phyloP scores from a whole-genome alignment of 2,888 invertebrate species.

The Syritta pipiens region DNA sequence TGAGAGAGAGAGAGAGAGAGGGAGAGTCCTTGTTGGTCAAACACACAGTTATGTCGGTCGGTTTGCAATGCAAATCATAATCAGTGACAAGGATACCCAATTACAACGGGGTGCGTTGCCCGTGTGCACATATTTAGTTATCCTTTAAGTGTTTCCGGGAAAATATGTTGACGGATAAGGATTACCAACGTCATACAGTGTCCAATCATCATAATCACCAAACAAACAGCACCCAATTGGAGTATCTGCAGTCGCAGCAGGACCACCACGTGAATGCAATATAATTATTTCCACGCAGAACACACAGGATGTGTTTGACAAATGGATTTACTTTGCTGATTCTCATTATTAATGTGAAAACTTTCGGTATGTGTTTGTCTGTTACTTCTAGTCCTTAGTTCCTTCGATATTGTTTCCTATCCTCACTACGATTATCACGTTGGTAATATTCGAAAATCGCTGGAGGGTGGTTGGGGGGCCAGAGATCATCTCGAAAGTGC shows the following conservation, averaged over 20 bases:
- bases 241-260: constrained; percentile 44
- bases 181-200: constrained; percentile 57
- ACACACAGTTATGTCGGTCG: constrained; percentile 56
- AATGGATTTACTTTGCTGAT: constrained; percentile 69
- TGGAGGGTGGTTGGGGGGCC: not conserved
- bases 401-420: constrained; percentile 55
- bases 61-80: constrained; percentile 42
- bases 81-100: constrained; percentile 44
- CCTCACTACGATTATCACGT: constrained; percentile 42
- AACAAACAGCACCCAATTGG: constrained; percentile 49
- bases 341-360: constrained; percentile 69
- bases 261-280: constrained; percentile 57
- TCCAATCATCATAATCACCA: too few relatives aligned
- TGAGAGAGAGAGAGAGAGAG: not conserved
- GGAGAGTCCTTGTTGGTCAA: constrained; percentile 21
- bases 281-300: constrained; percentile 49
- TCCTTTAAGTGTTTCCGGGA: constrained; percentile 8
- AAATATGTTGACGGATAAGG: constrained; percentile 64
- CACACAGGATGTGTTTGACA: constrained; percentile 70
- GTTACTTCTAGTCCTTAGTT: constrained; percentile 40
- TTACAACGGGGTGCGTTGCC: not conserved
- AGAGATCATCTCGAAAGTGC: constrained; percentile 8
- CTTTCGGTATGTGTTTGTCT: constrained; percentile 63
- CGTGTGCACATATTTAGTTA: constrained; percentile 10
- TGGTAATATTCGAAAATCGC: constrained; percentile 20